Conservation (phyloP, 1,140 invertebrate species). For the Stegodyphus mimosarum region DNA sequence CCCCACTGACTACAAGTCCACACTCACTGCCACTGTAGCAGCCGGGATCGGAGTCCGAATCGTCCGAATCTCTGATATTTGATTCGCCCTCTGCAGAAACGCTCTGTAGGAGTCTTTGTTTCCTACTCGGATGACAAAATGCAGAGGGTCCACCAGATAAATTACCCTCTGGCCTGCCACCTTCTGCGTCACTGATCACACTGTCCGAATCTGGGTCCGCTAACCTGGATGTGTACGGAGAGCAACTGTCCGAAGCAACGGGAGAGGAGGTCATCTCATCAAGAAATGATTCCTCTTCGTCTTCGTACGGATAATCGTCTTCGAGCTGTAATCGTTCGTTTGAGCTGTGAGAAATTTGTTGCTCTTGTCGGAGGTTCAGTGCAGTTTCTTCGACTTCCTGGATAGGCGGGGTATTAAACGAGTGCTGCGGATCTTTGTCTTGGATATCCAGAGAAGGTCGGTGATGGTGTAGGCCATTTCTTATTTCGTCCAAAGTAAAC, state of each 20-base stretch:
- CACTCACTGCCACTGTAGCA: slow-evolving; percentile 65
- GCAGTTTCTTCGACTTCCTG: slow-evolving; percentile 44
- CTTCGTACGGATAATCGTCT: slow-evolving; percentile 3
- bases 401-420: slow-evolving; percentile 33
- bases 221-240: slow-evolving; percentile 35
- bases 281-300: slow-evolving; percentile 34
- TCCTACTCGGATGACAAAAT: slow-evolving; percentile 25
- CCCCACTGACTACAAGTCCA: slow-evolving; percentile 51
- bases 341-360: not conserved
- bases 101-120: slow-evolving; percentile 57
- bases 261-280: slow-evolving; percentile 48
- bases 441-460: slow-evolving; percentile 63
- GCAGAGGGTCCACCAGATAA: slow-evolving; percentile 3
- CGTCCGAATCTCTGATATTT: not conserved
- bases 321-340: slow-evolving; percentile 16
- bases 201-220: slow-evolving; percentile 34
- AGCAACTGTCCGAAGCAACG: slow-evolving; percentile 36
- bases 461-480: slow-evolving; percentile 69
- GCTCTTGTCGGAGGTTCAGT: not conserved
- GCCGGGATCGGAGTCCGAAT: slow-evolving; percentile 67
- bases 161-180: not conserved
- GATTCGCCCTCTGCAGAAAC: slow-evolving; percentile 24
- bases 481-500: slow-evolving; percentile 80
- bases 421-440: not conserved
- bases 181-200: slow-evolving; percentile 10